Base-by-base conservation (phyloP, 2,888 invertebrate genomes). In the Sylvicola fuscatus region DNA sequence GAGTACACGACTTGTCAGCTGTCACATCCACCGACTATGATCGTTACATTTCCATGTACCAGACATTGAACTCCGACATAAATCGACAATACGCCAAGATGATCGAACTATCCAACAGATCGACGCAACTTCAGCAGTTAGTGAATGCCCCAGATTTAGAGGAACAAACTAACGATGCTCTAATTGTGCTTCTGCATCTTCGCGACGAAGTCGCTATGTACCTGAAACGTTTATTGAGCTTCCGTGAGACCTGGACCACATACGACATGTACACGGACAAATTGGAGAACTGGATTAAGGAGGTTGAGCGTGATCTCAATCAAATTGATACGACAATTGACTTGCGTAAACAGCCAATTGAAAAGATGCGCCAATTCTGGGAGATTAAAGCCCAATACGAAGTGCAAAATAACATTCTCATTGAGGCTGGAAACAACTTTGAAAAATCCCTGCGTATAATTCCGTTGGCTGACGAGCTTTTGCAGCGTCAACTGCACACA, bases 381-480 rank as follows among this genome's bases (percentile, higher is more conserved):
- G 86, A 86, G 58, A 56, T 86, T 32, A 84, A 83, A 54, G 86
- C 84, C 1, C 82, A 84, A 46, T 80, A 81, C 47, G 84, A 84
- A 61, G 71, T 84, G 15, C 70, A 84, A 52, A 82, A 80, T 44
- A 74, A 73, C 43, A 66, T 83, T 34, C 70, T 75, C 36, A 72
- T 72, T 39, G 80, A 82, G 44, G 72, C 79, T 1, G 71, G 72
- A 13, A 62, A 68, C 31, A 71, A 73, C 40, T 73, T 86, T 45
- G 81, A 84, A 48, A 76, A 76, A 45, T 74, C 84, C 0, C 53
- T 86, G 38, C 70, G 75, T 51, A 74, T 81, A 5, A 65, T 87
- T 31, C 79, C 83, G 0, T 65, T 86, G n/a, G 74, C 81, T 1
- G 86, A 87, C 47, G 84, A 84, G 58, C 75, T 77, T 68, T 58